Evolutionary conservation across 2,888 invertebrate species (phyloP), one percentile per base, ranked within the genome.

Genomic region (Microctonus hyperodae): DNA sequence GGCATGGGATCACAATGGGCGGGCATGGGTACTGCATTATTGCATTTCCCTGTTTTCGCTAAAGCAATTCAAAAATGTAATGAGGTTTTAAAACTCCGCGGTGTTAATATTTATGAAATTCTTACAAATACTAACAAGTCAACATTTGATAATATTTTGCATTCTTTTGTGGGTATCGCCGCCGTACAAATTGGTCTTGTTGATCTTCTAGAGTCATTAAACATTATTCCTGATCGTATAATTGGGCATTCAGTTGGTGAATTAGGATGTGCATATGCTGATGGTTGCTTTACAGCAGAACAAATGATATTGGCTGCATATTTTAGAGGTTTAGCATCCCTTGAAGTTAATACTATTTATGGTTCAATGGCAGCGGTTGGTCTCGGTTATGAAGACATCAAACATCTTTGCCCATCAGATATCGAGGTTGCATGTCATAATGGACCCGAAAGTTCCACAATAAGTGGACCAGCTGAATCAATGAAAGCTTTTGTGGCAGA

Each of bases 211-310:
- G 81, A 76, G 56, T 81, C 85, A 5, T 75, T 88, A 13, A 90
- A 89, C n/a, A 86, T 93, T 13, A 83, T 84, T 40, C 90, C 92
- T 0, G 92, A 92, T 82, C 90, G 90, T 13, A 88, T 92, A 67
- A 88, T 93, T 68, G 96, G 98, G 1, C 97, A 97, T 84, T 97
- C 97, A 9, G 94, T 96, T 0, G 98, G 98, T 23, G 98, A 98
- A 83, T 86, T 98, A 6, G 96, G 95, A 0, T 97, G 98, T 83
- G 96, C 94, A 0, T 11, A 51, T 2, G n/a, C 96, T 1, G 98
- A 98, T 82, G 95, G 94, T 0, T 93, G 94, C 73, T 88, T 75
- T 50, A 72, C 95, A 0, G 77, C 80, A 1, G 82, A 83, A 35
- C 79, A 83, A 67, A 81, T 79, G 80, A 65, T 83, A 1, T 71